phyloP scores from a whole-genome alignment of 2,113 vertebrate genomes.

The Arizona elegans region DNA sequence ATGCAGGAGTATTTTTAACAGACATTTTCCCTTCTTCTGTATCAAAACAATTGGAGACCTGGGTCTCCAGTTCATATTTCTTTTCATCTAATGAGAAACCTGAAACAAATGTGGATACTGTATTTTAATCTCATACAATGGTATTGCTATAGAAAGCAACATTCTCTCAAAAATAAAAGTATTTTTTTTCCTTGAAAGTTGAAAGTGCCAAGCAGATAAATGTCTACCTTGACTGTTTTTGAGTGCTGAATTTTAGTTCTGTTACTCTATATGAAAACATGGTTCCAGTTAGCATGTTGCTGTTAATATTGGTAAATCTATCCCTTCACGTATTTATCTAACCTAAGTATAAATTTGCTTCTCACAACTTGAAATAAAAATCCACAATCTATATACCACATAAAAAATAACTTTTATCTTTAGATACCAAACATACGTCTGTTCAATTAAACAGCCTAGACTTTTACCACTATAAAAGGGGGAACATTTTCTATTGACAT shows the following conservation, averaged over 20 bases:
- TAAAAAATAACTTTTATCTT: not conserved
- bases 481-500: not conserved
- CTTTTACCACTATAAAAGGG: not conserved
- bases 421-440: not conserved
- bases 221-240: not conserved
- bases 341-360: too few species aligned
- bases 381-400: not conserved
- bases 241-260: not conserved
- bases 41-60: slow-evolving; percentile 49
- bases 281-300: not conserved
- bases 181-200: not conserved
- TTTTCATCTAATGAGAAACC: slow-evolving; percentile 60
- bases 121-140: not conserved
- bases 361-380: not conserved
- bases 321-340: not conserved
- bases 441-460: not conserved
- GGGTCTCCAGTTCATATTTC: slow-evolving; percentile 57
- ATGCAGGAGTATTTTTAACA: slow-evolving; percentile 55
- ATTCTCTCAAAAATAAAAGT: not conserved
- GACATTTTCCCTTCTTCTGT: slow-evolving; percentile 59
- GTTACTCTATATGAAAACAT: not conserved
- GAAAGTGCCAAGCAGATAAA: not conserved
- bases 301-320: not conserved
- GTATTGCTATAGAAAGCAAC: not conserved
- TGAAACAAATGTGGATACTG: slow-evolving; percentile 56